Base-by-base conservation (phyloP, 2,797 vertebrate species). In the Sardinella longiceps region DNA sequence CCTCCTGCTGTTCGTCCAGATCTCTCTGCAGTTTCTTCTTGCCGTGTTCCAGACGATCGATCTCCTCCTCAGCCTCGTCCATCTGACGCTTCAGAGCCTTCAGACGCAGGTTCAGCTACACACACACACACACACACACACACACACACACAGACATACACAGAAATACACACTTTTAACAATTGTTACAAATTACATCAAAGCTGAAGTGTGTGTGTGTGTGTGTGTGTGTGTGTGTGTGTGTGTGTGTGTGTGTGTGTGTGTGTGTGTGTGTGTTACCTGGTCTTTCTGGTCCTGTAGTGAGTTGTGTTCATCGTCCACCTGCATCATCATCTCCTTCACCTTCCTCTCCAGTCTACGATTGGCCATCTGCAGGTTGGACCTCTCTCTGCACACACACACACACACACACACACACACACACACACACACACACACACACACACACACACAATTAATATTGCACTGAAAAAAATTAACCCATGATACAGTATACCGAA, bases 1-100 rank as follows among this genome's bases (percentile, higher is more conserved):
- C 80, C 15, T 99, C 98, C 85, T 95, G 90, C 86, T 99, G 98
- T 87, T 99, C 98, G 70, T 99, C 98, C 90, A 99, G 94, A 85
- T 99, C 98, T 91, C 98, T 93, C 94, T 99, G 98, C 83, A 98
- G 95, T 91, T 98, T 99, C 95, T 99, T 99, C 93, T 97, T 99
- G 30, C 94, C 82, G 88, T 97, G 96, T 91, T 99, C 98, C 84
- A 98, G 94, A 37, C 98, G 93, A 90, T 99, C 98, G 2, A 99
- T 99, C 93, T 98, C 98, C 91, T 98, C 98, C 93, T 99, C 98
- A 0, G 98, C 97, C 93, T 97, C 97, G 81, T 98, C 97, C 90
- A 98, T 97, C 94, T 99, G 98, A 46, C 98, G 95, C 90, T 99
- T 99, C 95, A 98, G 95, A 20, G 98, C 97, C 92, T 98, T 99